Evolutionary conservation across 2,888 invertebrate genomes (phyloP).

Genomic region (Pyrrhosoma nymphula): DNA sequence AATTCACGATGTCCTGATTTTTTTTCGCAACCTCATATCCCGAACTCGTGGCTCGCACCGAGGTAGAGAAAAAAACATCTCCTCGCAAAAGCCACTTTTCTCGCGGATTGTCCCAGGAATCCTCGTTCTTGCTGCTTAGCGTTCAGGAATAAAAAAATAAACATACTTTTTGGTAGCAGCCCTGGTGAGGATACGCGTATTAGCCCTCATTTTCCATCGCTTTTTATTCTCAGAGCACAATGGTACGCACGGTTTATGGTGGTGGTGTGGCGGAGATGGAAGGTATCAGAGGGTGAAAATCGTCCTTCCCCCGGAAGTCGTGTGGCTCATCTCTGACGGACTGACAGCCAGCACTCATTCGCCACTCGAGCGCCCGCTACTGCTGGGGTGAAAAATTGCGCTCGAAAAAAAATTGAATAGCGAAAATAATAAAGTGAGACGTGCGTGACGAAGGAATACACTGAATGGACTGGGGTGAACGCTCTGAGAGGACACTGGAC

Average conservation of each 20-base stretch:
- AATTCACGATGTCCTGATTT: neutral
- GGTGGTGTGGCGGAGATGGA: neutral
- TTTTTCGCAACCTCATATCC: neutral
- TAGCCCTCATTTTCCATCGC: neutral
- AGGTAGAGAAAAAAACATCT: neutral
- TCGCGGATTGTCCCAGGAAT: neutral
- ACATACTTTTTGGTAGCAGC: neutral
- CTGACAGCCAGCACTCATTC: slow-evolving; percentile 9
- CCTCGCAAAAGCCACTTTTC: neutral
- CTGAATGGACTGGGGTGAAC: neutral
- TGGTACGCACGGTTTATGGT: neutral
- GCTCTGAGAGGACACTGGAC: neutral
- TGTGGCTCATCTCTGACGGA: neutral
- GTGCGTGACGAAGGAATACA: neutral
- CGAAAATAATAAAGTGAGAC: neutral
- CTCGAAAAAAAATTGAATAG: neutral
- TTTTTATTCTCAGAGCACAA: neutral
- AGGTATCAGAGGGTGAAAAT: neutral
- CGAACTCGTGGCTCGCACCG: neutral
- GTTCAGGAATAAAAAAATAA: neutral
- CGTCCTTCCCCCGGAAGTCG: neutral
- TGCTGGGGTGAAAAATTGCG: neutral
- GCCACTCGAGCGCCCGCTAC: neutral
- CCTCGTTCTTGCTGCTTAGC: neutral
- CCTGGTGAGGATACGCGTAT: neutral